phyloP scores from a whole-genome alignment of 2,797 vertebrate species.

The Channallabes apus region DNA sequence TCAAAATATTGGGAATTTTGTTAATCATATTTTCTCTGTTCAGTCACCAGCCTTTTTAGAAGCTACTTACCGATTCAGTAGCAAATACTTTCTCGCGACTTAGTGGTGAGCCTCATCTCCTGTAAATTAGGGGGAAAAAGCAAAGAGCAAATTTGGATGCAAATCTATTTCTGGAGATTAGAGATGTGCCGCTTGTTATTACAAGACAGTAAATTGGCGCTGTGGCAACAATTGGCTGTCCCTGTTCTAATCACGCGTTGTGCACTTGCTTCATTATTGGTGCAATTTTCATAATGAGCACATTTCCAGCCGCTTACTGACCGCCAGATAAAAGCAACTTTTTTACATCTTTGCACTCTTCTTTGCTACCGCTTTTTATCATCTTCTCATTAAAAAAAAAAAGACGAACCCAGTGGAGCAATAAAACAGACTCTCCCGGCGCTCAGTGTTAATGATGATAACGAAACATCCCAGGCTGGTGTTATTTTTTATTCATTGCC shows the following conservation, averaged over 20 bases:
- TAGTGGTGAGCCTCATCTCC: conserved; percentile 23
- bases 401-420: conserved; percentile 20
- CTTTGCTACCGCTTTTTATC: conserved; percentile 23
- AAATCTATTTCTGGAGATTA: conserved; percentile 42
- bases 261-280: conserved; percentile 43
- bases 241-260: conserved; percentile 38
- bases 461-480: conserved; percentile 2
- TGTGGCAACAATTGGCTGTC: conserved; percentile 46
- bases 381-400: conserved; percentile 44
- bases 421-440: conserved; percentile 12
- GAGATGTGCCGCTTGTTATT: conserved; percentile 25
- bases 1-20: neutral
- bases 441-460: conserved; percentile 25
- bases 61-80: neutral
- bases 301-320: conserved; percentile 35
- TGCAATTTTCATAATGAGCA: conserved; percentile 41
- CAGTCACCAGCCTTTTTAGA: neutral
- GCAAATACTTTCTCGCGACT: conserved; percentile 1
- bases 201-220: conserved; percentile 25
- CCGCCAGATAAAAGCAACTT: conserved; percentile 37
- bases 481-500: conserved; percentile 17
- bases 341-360: neutral
- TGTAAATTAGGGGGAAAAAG: neutral
- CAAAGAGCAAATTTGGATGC: conserved; percentile 6
- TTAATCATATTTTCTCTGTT: conserved; percentile 32